Percentiles rank a stretch among this genome's conserved stretches.
Evolutionary conservation across 64 coral and sea anemone genomes (phyloP).

Genomic region (Orbicella faveolata): DNA sequence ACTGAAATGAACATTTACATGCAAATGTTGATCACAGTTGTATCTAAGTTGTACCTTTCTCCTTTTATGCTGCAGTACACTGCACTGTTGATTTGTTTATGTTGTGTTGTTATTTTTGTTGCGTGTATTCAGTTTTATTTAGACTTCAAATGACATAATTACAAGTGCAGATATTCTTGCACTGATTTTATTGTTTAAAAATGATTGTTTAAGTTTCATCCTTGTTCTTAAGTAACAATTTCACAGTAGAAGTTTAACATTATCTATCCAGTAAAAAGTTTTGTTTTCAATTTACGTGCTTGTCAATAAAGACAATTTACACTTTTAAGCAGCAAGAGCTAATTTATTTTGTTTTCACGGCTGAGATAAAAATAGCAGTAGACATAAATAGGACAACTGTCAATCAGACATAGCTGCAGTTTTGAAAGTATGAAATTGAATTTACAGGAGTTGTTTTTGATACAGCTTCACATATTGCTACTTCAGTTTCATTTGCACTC

Average conservation of each 20-base stretch:
- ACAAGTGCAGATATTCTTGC: conserved; percentile 4
- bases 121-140: neutral
- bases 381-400: conserved; percentile 7
- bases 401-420: no score
- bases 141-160: neutral
- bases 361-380: conserved; percentile 22
- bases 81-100: neutral
- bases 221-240: conserved; percentile 30
- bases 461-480: no score
- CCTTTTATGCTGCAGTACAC: neutral
- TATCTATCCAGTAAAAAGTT: conserved; percentile 16
- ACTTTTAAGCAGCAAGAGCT: conserved; percentile 2
- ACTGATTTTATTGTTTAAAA: conserved; percentile 3
- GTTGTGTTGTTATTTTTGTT: conserved; percentile 13
- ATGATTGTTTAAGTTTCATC: neutral
- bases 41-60: neutral
- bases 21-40: no score
- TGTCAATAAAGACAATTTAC: neutral
- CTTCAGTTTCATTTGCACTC: no score
- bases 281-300: neutral
- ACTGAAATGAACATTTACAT: neutral
- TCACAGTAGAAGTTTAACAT: neutral
- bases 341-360: conserved; percentile 11
- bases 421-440: no score
- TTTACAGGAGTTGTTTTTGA: no score